Conservation (phyloP, 2,113 vertebrate species). For the Notothenia rossii region DNA sequence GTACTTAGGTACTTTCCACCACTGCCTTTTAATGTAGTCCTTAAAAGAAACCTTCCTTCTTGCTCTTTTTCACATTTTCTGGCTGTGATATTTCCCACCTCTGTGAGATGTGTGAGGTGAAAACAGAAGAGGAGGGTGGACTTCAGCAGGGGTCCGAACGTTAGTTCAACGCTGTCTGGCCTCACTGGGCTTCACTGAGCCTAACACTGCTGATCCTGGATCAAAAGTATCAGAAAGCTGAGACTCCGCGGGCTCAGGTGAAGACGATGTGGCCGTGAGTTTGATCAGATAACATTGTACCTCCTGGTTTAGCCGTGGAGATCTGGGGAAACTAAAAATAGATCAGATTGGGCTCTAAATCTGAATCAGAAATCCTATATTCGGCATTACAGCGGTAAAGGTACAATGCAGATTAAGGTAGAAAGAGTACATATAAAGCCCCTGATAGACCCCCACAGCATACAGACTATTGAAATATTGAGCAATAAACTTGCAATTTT, state of each 20-base stretch:
- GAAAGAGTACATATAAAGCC: too few species aligned
- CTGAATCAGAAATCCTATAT: too few species aligned
- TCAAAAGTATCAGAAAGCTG: background rate
- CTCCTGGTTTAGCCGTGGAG: background rate
- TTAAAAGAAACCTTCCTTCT: background rate
- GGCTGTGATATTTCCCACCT: background rate
- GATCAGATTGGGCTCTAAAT: background rate
- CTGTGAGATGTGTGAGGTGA: background rate
- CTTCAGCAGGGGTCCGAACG: background rate
- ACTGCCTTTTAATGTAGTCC: background rate
- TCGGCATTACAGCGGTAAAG: too few species aligned
- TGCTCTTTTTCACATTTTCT: background rate
- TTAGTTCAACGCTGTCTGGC: background rate
- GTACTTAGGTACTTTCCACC: background rate
- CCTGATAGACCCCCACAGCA: too few species aligned
- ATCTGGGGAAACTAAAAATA: background rate
- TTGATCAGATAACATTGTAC: background rate
- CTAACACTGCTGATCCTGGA: background rate
- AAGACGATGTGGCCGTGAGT: background rate
- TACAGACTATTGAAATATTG: too few species aligned
- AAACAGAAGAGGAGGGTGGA: background rate
- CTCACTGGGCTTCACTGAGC: background rate
- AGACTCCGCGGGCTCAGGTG: background rate
- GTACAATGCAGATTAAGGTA: too few species aligned
- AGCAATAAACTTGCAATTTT: too few species aligned